Evolutionary conservation across 2,888 invertebrate genomes (phyloP).

Genomic region (Drosophila anceps): DNA sequence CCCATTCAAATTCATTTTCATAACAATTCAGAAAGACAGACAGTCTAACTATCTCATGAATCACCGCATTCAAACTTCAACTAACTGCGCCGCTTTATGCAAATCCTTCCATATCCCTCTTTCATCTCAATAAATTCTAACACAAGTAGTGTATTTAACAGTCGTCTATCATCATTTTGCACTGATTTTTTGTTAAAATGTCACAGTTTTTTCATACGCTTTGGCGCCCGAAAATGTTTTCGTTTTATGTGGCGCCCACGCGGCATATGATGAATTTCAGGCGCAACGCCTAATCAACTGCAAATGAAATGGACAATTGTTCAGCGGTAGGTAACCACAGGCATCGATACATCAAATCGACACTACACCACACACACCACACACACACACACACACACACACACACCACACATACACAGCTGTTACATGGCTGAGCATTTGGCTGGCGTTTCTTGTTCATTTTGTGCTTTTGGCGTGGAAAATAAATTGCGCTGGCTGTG

Average conservation of each 20-base stretch:
- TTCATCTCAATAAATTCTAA: neutral
- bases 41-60: too few species aligned
- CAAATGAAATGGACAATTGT: conserved; percentile 81
- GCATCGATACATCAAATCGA: conserved; percentile 78
- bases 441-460: conserved; percentile 56
- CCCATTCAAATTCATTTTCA: too few species aligned
- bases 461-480: conserved; percentile 66
- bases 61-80: too few species aligned
- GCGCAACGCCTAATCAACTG: conserved; percentile 74
- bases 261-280: conserved; percentile 76
- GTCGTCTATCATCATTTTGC: too few species aligned
- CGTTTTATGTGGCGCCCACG: conserved; percentile 45
- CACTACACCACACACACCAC: conserved; percentile 60
- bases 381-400: conserved; percentile 24
- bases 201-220: conserved; percentile 12
- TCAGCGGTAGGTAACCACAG: conserved; percentile 65
- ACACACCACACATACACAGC: conserved; percentile 11
- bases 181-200: neutral
- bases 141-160: neutral
- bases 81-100: too few species aligned
- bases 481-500: conserved; percentile 73
- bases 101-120: neutral
- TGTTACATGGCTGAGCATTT: conserved; percentile 28
- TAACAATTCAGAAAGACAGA: too few species aligned
- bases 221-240: conserved; percentile 10